Evolutionary conservation across 1,140 invertebrate species (phyloP).

Genomic region (Periplaneta americana): DNA sequence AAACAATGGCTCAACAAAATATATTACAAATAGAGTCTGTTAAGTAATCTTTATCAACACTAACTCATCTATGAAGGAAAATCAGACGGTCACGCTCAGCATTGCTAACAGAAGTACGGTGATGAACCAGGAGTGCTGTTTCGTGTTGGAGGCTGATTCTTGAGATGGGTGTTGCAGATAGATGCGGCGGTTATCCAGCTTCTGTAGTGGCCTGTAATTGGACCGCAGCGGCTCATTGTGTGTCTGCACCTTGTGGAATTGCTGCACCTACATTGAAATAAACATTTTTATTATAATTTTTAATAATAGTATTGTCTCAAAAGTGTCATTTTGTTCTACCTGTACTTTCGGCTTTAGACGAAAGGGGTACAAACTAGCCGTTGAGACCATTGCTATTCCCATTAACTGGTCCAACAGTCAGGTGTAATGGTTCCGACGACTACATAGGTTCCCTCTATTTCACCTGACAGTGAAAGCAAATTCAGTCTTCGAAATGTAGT

Average conservation of each 20-base stretch:
- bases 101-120: neutral
- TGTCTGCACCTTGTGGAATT: neutral
- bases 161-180: neutral
- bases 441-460: too few species aligned
- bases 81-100: neutral
- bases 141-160: neutral
- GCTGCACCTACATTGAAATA: neutral
- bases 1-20: neutral
- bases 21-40: neutral
- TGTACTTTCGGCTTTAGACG: too few species aligned
- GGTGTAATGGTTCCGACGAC: too few species aligned
- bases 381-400: too few species aligned
- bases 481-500: too few species aligned
- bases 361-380: too few species aligned
- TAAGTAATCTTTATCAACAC: neutral
- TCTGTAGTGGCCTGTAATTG: neutral
- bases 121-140: neutral
- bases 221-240: neutral
- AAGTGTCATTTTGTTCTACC: too few species aligned
- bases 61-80: neutral
- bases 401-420: too few species aligned
- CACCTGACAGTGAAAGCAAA: too few species aligned
- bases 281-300: too few species aligned
- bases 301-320: too few species aligned
- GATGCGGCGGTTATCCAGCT: neutral